A percentile compares a stretch with the other conserved stretches of the same genome.
These are phyloP conservation scores for Heterodera carotae DNA, from an alignment of 1,140 invertebrate genomes.

Conservation along the genomic window DNA sequence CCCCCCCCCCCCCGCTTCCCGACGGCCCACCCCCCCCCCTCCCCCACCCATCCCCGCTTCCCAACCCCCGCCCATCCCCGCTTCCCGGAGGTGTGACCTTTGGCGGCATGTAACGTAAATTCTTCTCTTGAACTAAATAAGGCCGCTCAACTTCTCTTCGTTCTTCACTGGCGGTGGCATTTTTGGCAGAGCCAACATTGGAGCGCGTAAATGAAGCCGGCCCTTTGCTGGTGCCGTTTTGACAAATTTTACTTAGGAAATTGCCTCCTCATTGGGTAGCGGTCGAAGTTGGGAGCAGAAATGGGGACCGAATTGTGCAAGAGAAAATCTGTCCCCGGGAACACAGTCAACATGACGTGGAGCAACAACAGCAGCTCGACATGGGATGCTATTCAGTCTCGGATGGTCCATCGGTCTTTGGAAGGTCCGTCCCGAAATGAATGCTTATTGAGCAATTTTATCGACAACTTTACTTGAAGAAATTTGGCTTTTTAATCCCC, in stretches of 20 bases:
- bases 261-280: slow-evolving; percentile 25
- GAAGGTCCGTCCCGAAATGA: slow-evolving; percentile 2
- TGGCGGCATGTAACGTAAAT: background rate
- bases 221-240: background rate
- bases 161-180: slow-evolving; percentile 24
- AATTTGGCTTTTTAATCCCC: too few relatives aligned
- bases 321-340: slow-evolving; percentile 17
- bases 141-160: slow-evolving; percentile 26
- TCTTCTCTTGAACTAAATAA: background rate
- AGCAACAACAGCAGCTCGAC: background rate
- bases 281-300: slow-evolving; percentile 1
- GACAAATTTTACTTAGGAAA: background rate
- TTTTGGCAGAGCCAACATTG: slow-evolving; percentile 20
- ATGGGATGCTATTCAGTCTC: slow-evolving; percentile 6
- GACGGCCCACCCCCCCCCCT: too few relatives aligned
- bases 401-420: background rate
- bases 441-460: background rate
- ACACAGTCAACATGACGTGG: background rate
- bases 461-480: slow-evolving; percentile 1
- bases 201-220: background rate
- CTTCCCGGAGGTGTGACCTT: too few relatives aligned
- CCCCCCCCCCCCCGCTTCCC: too few relatives aligned
- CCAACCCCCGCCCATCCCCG: too few relatives aligned
- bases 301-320: slow-evolving; percentile 16
- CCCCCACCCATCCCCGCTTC: too few relatives aligned